These are phyloP conservation scores for Bubo bubo DNA, from an alignment of 2,113 vertebrate species.

Conservation along the genomic window DNA sequence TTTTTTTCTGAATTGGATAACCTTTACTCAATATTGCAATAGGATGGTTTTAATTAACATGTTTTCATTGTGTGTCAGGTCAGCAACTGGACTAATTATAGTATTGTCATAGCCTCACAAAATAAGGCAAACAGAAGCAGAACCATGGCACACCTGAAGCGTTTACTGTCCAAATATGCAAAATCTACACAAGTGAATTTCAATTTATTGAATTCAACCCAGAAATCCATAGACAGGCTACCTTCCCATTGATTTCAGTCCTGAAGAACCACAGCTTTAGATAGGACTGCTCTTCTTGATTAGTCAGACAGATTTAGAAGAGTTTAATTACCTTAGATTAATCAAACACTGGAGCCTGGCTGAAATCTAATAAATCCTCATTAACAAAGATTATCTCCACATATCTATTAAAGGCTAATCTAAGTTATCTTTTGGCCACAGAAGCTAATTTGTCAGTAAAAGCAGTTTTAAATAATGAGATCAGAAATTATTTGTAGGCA, in stretches of 20 bases:
- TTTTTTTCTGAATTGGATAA: neutral
- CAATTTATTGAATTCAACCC: neutral
- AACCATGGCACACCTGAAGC: neutral
- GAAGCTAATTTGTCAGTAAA: conserved; percentile 25
- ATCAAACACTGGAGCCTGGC: conserved; percentile 11
- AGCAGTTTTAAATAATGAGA: conserved; percentile 45
- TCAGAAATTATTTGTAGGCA: neutral
- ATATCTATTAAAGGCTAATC: conserved; percentile 23
- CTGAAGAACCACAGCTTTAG: neutral
- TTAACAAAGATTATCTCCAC: conserved; percentile 42
- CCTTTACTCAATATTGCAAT: neutral
- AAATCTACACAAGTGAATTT: neutral
- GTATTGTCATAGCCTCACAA: neutral
- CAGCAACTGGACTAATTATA: neutral
- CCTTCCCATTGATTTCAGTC: neutral
- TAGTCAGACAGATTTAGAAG: conserved; percentile 10
- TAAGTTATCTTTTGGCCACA: neutral
- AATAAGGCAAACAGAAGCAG: neutral
- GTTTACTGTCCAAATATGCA: neutral
- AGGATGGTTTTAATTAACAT: neutral
- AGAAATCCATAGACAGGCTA: neutral
- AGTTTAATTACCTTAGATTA: conserved; percentile 51
- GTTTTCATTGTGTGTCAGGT: neutral
- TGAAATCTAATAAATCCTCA: conserved; percentile 52
- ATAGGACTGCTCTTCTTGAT: neutral